Percentiles rank a stretch among this genome's conserved stretches.
phyloP scores from a whole-genome alignment of 2,113 vertebrate genomes.

The Elachura formosa region DNA sequence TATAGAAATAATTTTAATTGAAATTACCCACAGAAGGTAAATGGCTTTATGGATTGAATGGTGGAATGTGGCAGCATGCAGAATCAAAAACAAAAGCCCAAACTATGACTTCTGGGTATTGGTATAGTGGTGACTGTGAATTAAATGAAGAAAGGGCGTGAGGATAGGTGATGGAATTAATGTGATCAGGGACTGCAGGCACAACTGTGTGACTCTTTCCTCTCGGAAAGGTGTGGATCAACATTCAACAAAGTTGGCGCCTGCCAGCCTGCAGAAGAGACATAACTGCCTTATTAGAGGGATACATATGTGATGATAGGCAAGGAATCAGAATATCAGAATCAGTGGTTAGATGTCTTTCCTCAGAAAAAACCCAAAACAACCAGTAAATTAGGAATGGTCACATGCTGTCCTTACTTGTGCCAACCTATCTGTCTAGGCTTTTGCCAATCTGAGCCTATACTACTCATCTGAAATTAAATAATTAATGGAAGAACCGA shows the following conservation, averaged over 20 bases:
- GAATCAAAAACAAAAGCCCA: background rate
- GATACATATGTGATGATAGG: background rate
- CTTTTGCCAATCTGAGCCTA: background rate
- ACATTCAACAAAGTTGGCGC: background rate
- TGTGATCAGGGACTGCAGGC: background rate
- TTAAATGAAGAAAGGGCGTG: background rate
- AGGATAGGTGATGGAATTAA: background rate
- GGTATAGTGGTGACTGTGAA: background rate
- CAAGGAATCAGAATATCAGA: background rate
- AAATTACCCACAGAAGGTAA: background rate
- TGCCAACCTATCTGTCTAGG: background rate
- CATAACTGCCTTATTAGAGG: fast-evolving
- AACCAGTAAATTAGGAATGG: background rate
- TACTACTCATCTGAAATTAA: background rate
- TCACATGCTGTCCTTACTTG: background rate
- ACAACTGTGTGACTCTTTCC: background rate
- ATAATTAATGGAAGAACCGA: background rate
- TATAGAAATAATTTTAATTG: background rate
- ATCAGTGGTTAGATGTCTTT: background rate
- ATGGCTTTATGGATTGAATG: background rate
- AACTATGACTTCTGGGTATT: background rate
- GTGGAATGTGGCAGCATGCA: background rate
- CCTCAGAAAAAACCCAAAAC: background rate
- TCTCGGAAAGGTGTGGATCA: background rate
- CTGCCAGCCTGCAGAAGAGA: background rate